Evolutionary conservation across 2,797 vertebrate species (phyloP), one percentile per base, ranked within the genome.

Genomic region (Pangasius sanitwongsei): DNA sequence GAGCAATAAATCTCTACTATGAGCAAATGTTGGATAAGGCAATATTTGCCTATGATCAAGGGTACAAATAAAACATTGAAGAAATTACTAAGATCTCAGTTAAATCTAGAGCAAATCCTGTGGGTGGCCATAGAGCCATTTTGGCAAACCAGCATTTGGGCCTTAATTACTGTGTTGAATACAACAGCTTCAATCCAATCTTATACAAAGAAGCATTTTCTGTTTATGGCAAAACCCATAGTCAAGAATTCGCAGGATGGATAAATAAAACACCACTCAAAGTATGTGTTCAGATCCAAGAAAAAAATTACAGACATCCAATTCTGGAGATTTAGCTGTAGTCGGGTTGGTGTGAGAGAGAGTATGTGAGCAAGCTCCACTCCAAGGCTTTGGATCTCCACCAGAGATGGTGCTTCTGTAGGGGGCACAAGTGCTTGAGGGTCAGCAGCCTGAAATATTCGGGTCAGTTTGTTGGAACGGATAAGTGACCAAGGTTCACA

Each of bases 371-470:
- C 34, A 82, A 82, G 23, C 31, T 6, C 50, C 77, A 48, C 13
- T 78, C 28, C 6, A 3, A 34, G 78, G 16, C 18, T 28, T 83
- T 28, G 20, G 57, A 63, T 83, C 34, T 31, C 28, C n/a, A 65
- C 7, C 28, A 11, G 59, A 31, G 28, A 83, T 65, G 41, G 25
- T 48, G 28, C 61, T 65, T 48, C 41, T 18, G 5, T 28, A 84
- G 44, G 83, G 63, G n/a, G n/a, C 7, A 67, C 83, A 67, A 84
- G 44, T 84, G 28, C 44, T 69, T 37, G 63, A 69, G 16, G n/a
- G 18, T 50, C 44, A 44, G 81, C n/a, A 48, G 34, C 8, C 18
- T 57, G 57, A 31, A 37, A 37, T 37, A 37, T 69, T 25, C 34
- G 7, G 81, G 12, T 59, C 31, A 63, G 61, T 41, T 15, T 6